These are phyloP conservation scores for Agrochola litura DNA, from an alignment of 2,888 invertebrate genomes.

Conservation along the genomic window DNA sequence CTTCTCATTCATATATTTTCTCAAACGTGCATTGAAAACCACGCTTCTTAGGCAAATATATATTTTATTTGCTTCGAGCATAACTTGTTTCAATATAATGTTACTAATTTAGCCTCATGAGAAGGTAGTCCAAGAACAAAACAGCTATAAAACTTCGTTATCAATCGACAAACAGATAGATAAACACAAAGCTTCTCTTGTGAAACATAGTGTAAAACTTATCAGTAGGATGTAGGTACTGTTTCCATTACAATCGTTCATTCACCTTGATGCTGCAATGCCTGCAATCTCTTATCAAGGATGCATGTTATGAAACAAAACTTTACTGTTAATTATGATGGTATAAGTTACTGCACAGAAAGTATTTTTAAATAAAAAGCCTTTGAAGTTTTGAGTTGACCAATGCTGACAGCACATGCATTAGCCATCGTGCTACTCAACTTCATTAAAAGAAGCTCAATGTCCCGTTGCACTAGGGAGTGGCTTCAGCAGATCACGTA, in stretches of 20 bases:
- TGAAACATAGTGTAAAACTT: not conserved
- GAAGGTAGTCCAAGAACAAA: not conserved
- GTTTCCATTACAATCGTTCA: constrained; percentile 16
- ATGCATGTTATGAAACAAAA: not conserved
- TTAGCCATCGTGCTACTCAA: not conserved
- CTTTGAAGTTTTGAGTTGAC: not conserved
- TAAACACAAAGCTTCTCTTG: constrained; percentile 6
- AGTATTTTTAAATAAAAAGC: not conserved
- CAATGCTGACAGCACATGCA: not conserved
- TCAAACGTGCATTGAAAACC: not conserved
- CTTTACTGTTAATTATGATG: not conserved
- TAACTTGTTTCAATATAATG: not conserved
- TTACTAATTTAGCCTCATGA: not conserved
- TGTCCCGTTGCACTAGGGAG: not conserved
- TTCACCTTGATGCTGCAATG: constrained; percentile 36
- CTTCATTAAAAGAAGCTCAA: not conserved
- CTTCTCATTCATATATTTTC: not conserved
- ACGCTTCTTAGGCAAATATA: not conserved
- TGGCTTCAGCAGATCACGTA: not conserved
- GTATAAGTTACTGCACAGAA: not conserved
- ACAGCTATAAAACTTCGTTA: not conserved
- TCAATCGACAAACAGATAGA: not conserved
- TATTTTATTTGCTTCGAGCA: not conserved
- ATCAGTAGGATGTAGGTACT: constrained; percentile 11
- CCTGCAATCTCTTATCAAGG: constrained; percentile 6